Evolutionary conservation across 2,888 invertebrate genomes (phyloP).

Genomic region (Achlya flavicornis): DNA sequence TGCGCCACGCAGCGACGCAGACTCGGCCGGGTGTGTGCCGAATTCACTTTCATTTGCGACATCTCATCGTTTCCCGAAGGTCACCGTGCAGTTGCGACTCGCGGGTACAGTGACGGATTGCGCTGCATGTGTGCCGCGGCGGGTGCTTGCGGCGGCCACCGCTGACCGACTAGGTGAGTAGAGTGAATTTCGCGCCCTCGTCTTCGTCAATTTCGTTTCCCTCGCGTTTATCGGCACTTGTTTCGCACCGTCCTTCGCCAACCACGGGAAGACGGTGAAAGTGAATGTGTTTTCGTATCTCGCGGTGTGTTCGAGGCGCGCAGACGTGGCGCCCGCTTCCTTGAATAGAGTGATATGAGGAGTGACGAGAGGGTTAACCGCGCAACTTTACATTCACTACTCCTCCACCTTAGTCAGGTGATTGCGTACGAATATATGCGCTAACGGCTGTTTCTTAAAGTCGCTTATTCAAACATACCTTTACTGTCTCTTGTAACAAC

Average conservation of each 20-base stretch:
- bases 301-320: constrained; percentile 50
- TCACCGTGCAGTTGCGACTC: constrained; percentile 71
- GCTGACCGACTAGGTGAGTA: constrained; percentile 79
- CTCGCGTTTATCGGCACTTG: constrained; percentile 73
- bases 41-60: constrained; percentile 84
- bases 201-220: constrained; percentile 65
- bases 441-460: constrained; percentile 43
- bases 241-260: constrained; percentile 71
- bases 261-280: constrained; percentile 63
- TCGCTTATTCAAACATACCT: constrained; percentile 32
- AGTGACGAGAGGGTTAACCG: constrained; percentile 65
- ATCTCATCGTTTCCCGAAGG: constrained; percentile 81
- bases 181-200: constrained; percentile 70
- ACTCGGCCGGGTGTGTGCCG: constrained; percentile 79
- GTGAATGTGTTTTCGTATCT: constrained; percentile 58
- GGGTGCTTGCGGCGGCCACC: constrained; percentile 71
- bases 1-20: constrained; percentile 85
- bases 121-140: constrained; percentile 31
- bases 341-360: constrained; percentile 50
- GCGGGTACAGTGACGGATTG: constrained; percentile 20
- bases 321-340: constrained; percentile 50
- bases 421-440: constrained; percentile 50
- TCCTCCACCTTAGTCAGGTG: constrained; percentile 54
- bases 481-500: constrained; percentile 26
- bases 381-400: constrained; percentile 69